Evolutionary conservation across 2,797 vertebrate genomes (phyloP), one percentile per base, ranked within the genome.

Genomic region (Gambusia yucatana): DNA sequence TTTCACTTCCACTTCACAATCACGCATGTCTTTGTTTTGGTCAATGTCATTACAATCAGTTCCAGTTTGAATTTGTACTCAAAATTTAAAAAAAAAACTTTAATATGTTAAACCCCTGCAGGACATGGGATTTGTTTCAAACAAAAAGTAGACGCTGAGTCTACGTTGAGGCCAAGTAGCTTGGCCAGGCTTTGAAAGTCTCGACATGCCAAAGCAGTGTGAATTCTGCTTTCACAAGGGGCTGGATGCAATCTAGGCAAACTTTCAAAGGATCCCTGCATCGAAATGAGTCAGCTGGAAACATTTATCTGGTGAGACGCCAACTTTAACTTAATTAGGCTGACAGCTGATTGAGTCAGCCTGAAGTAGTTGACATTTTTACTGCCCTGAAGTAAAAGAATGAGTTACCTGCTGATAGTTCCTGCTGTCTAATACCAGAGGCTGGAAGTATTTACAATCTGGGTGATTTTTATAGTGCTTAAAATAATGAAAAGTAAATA

Each of bases 191-290:
- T 76, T 41, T 61, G 63, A 52, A 72, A 55, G 63, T 61, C 28
- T 72, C 43, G 65, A 43, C 77, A 50, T 77, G 57, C 44, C 44
- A 41, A 75, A 61, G 72, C n/a, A n/a, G 28, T 9, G 33, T 46
- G 69, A 28, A 57, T 33, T 22, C 30, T 28, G 44, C 13, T 71
- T 47, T 73, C 57, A 73, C 30, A 65, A 44, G 20, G 44, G 72
- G 70, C 25, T 44, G 22, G 33, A 72, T 43, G 55, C n/a, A 73
- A 36, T 70, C 69, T 70, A 8, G 50, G 47, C 39, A 13, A 16
- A 48, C 47, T 80, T 80, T 77, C 48, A 50, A 17, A 33, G 14
- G 33, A 36, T 55, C 74, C 44, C 61, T 76, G 48, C 59, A 36
- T 72, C n/a, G 67, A 75, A 13, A 6, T 1, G 22, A 30, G 43